Evolutionary conservation across 37 sponge, comb jelly and placozoan genomes (phyloP).

Genomic region (Amphimedon queenslandica): DNA sequence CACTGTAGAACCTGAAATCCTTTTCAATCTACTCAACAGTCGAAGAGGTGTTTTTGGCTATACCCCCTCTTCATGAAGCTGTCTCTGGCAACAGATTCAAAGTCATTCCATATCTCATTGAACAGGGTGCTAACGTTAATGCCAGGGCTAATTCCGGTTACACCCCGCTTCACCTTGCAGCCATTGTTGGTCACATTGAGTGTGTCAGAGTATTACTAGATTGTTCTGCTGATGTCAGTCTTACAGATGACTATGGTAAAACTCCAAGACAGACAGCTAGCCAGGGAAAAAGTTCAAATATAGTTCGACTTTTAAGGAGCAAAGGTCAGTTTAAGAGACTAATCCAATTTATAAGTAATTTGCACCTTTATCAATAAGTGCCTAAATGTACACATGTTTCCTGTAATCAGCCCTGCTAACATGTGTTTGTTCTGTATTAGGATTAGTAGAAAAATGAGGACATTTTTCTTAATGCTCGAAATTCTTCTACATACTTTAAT

Average conservation of each 20-base stretch:
- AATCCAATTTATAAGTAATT: no score
- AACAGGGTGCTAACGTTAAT: slow-evolving; percentile 52
- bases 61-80: slow-evolving; percentile 84
- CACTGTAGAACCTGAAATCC: slow-evolving; percentile 4
- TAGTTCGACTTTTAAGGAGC: slow-evolving; percentile 37
- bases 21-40: slow-evolving; percentile 32
- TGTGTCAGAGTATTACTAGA: slow-evolving; percentile 59
- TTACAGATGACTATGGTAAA: slow-evolving; percentile 69
- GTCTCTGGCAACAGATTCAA: slow-evolving; percentile 45
- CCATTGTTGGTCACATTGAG: slow-evolving; percentile 55
- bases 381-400: no score
- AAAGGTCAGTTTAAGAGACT: slow-evolving; percentile 61
- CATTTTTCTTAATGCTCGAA: no score
- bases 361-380: no score
- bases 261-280: slow-evolving; percentile 75
- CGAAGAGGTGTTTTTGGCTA: slow-evolving; percentile 81
- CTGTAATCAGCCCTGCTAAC: no score
- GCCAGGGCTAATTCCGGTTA: slow-evolving; percentile 73
- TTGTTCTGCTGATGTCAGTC: slow-evolving; percentile 52
- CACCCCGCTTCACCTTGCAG: slow-evolving; percentile 83
- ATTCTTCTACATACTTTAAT: no score
- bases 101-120: slow-evolving; percentile 48
- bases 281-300: slow-evolving; percentile 45
- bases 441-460: no score
- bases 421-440: no score